Evolutionary conservation across 2,113 vertebrate genomes (phyloP).

Genomic region (Triplophysa dalaica): DNA sequence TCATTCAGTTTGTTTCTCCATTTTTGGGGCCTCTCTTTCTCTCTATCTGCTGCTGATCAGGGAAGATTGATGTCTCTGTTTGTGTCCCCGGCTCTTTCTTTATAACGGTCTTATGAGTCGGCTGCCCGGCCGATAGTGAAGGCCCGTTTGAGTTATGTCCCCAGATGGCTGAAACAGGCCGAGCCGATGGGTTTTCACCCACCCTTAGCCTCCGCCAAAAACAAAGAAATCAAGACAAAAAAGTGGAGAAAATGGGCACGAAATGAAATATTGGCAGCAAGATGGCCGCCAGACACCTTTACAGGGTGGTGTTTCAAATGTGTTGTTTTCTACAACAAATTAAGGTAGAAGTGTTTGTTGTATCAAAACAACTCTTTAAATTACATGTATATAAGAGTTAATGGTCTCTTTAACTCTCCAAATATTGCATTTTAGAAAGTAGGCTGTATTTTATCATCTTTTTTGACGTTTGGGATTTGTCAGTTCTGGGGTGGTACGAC

Average conservation of each 20-base stretch:
- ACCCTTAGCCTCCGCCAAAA: slow-evolving; percentile 47
- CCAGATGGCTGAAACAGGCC: slow-evolving; percentile 52
- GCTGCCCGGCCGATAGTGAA: slow-evolving; percentile 54
- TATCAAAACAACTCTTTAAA: slow-evolving; percentile 6
- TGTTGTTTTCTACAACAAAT: background rate
- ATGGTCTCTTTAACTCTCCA: background rate
- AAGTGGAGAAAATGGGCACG: slow-evolving; percentile 33
- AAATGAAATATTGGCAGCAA: slow-evolving; percentile 45
- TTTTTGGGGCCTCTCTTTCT: slow-evolving; percentile 55
- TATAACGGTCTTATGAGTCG: slow-evolving; percentile 60
- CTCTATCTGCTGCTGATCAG: slow-evolving; percentile 64
- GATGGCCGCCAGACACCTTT: slow-evolving; percentile 19
- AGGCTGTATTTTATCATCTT: background rate
- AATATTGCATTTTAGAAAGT: background rate
- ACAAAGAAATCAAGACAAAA: slow-evolving; percentile 50
- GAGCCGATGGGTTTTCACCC: slow-evolving; percentile 58
- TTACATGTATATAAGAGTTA: slow-evolving; percentile 1
- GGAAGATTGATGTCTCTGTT: slow-evolving; percentile 66
- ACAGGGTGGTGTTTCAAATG: background rate
- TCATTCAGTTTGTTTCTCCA: slow-evolving; percentile 63
- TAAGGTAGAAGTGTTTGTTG: slow-evolving; percentile 9
- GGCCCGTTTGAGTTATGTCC: slow-evolving; percentile 61
- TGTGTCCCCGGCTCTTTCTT: slow-evolving; percentile 56
- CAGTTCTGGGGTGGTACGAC: slow-evolving; percentile 7
- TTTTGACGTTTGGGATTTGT: background rate